Percentiles rank a stretch among this genome's conserved stretches.
Evolutionary conservation across 2,113 vertebrate species (phyloP).

Genomic region (Pogonocichla stellata): DNA sequence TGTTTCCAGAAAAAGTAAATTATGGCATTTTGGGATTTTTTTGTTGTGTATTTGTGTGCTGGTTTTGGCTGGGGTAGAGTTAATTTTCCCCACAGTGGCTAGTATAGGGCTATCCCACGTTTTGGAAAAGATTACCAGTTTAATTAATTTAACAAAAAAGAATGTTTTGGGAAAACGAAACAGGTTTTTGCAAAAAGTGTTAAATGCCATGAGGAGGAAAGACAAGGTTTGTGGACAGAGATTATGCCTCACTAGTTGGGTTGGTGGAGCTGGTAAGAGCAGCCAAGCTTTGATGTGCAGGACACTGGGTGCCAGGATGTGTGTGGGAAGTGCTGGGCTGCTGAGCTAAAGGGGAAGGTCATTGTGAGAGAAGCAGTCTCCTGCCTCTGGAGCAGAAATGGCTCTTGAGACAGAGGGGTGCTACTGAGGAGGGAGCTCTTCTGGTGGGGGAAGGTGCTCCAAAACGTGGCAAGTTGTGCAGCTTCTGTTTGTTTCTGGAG

Average conservation of each 20-base stretch:
- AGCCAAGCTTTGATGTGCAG: neutral
- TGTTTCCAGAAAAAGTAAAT: neutral
- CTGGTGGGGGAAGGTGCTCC: neutral
- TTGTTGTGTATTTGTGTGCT: neutral
- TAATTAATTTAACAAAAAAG: neutral
- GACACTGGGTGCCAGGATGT: rapidly evolving
- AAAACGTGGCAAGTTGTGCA: neutral
- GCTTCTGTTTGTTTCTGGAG: neutral
- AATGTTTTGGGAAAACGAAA: rapidly evolving
- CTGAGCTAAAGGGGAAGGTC: neutral
- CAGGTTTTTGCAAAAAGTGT: neutral
- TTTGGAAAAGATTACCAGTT: neutral
- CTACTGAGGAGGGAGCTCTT: neutral
- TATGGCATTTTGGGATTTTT: neutral
- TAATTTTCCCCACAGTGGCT: neutral
- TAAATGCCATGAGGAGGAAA: neutral
- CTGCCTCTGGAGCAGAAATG: neutral
- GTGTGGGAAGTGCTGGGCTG: rapidly evolving
- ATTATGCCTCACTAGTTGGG: neutral
- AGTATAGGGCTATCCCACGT: neutral
- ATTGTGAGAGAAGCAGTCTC: neutral
- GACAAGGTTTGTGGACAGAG: neutral
- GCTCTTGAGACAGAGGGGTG: neutral
- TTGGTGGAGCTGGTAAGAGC: neutral
- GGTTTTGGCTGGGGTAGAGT: neutral